Evolutionary conservation across 1,140 invertebrate species (phyloP), one percentile per base, ranked within the genome.

Genomic region (Platorchestia sp.): DNA sequence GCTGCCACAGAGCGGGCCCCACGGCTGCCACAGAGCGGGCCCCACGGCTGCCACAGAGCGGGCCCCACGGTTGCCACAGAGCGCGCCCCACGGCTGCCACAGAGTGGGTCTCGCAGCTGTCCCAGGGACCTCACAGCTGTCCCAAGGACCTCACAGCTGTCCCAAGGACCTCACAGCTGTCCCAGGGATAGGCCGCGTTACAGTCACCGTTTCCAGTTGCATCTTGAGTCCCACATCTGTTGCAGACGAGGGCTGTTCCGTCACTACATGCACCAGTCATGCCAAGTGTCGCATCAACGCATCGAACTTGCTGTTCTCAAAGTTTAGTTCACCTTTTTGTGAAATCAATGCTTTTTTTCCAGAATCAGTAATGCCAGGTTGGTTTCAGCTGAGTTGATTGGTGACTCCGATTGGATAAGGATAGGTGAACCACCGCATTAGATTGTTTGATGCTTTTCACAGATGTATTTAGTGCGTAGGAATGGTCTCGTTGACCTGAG

Each of bases 1-100:
- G 95, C 89, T 95, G 45, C 41, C 44, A 89, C 86, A 87, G 87
- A n/a, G 53, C 53, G 0, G 22, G 90, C 87, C 43, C 42, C 43
- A 44, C 87, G 42, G 87, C 87, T 89, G 87, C 41, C 36, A 89
- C 43, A 89, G 87, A 89, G 87, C 87, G 41, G 43, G 87, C 87
- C 43, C 42, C 22, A 89, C 43, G 42, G 87, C 87, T 44, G 87
- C 10, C 42, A 44, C 87, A 89, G 43, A 89, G 87, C 87, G 87
- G 43, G 87, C 36, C 36, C 40, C 41, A 86, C 86, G 36, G 86
- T 36, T n/a, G 86, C 86, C 36, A 86, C 86, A 41, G 41, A 86
- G 40, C 86, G 41, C 7, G 43, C 87, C 43, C 27, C 87, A 75
- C 53, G 36, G 53, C 53, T 16, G 53, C 53, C 53, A 16, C 53